Evolutionary conservation across 2,888 invertebrate genomes (phyloP), one percentile per base, ranked within the genome.

Genomic region (Hipparchia semele): DNA sequence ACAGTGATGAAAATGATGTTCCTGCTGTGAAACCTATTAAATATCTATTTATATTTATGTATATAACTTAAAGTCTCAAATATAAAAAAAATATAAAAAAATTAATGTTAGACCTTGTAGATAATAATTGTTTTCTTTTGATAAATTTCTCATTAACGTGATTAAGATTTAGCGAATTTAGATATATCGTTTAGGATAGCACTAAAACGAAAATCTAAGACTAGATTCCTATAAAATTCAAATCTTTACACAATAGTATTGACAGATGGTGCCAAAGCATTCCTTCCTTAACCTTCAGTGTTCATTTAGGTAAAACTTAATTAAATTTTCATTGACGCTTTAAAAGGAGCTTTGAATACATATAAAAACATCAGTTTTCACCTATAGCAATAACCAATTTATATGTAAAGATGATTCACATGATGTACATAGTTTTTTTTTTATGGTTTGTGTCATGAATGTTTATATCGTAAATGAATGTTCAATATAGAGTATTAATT

Each of bases 381-480:
- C 49, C 69, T 76, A 78, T 73, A 79, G 80, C 78, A 81, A 81
- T 81, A 80, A 79, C 75, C 75, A 72, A 74, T 73, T 51, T 65
- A 51, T 62, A 76, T 76, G 74, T 74, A 78, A 76, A 75, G 71
- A 75, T 77, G 72, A 72, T 75, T 77, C 71, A 74, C 73, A 77
- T 78, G 79, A 75, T 82, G 82, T 82, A 82, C 79, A 81, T 81
- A 82, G 76, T 78, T 80, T 79, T 71, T 65, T 65, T 75, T 80
- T 80, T 79, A 78, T 79, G 70, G 73, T 75, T 80, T 79, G 74
- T 80, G 77, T 78, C 72, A 75, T 77, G 77, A 76, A 80, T 76
- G 77, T 78, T 78, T 78, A 75, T 81, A 78, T 79, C 82, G 81
- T 84, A 80, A 81, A 80, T 82, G 79, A 77, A 81, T 82, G 80